Evolutionary conservation across 2,113 vertebrate genomes (phyloP).

Genomic region (Gallinago media): DNA sequence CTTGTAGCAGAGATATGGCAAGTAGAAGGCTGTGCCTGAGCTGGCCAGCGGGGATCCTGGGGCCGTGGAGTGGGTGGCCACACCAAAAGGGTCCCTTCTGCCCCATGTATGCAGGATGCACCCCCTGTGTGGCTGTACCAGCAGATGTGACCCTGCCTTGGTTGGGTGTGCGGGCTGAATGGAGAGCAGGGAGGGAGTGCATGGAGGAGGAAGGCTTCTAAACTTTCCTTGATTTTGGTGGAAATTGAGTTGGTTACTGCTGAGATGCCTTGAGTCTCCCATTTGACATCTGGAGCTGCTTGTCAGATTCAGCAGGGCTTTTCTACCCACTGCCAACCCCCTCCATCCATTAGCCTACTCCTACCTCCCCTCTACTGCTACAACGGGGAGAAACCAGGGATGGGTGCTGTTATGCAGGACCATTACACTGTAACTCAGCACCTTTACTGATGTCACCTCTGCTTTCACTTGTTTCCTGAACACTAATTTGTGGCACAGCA

Average conservation of each 20-base stretch:
- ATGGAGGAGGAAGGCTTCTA: neutral
- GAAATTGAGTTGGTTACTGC: neutral
- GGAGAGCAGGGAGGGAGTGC: neutral
- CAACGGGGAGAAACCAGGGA: accelerated
- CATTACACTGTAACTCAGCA: neutral
- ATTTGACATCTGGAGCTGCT: neutral
- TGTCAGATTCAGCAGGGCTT: neutral
- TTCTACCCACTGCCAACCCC: neutral
- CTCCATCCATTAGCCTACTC: neutral
- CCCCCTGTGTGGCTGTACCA: accelerated
- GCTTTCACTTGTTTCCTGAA: neutral
- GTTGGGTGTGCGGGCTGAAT: accelerated
- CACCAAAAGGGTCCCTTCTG: neutral
- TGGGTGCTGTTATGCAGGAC: neutral
- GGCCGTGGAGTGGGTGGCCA: neutral
- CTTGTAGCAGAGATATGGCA: neutral
- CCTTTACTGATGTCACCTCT: neutral
- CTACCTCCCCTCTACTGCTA: neutral
- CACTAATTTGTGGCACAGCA: neutral
- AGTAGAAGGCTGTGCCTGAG: neutral
- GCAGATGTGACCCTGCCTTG: neutral
- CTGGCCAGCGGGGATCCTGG: no score
- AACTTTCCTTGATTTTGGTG: neutral
- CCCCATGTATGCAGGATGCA: accelerated
- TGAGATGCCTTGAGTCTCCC: neutral